Evolutionary conservation across 2,888 invertebrate genomes (phyloP).

Genomic region (Agrochola lychnidis): DNA sequence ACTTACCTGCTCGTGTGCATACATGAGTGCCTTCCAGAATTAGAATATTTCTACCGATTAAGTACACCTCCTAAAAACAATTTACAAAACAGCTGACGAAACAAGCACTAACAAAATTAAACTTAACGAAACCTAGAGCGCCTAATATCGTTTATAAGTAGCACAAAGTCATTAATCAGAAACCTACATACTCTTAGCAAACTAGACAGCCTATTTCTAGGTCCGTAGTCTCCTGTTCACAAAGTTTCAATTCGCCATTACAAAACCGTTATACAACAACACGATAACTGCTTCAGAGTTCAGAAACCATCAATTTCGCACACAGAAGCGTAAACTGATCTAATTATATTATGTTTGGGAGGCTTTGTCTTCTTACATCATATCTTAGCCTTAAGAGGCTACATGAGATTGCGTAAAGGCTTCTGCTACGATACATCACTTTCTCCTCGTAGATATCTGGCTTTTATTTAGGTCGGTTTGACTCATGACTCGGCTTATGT

Average conservation of each 20-base stretch:
- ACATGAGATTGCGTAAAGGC: slow-evolving; percentile 79
- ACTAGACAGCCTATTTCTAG: slow-evolving; percentile 28
- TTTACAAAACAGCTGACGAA: background rate
- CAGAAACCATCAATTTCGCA: slow-evolving; percentile 57
- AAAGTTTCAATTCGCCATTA: slow-evolving; percentile 37
- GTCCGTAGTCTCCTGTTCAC: slow-evolving; percentile 7
- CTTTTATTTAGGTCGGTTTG: slow-evolving; percentile 83
- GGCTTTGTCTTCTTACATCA: slow-evolving; percentile 75
- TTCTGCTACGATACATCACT: slow-evolving; percentile 85
- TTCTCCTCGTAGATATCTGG: slow-evolving; percentile 84
- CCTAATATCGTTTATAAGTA: slow-evolving; percentile 32
- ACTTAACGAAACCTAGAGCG: slow-evolving; percentile 8
- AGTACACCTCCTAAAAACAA: background rate
- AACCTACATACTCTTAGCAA: slow-evolving; percentile 52
- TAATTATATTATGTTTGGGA: slow-evolving; percentile 73
- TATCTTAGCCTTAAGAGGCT: slow-evolving; percentile 68
- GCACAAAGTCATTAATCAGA: slow-evolving; percentile 54
- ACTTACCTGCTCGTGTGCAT: background rate
- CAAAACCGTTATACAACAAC: slow-evolving; percentile 50
- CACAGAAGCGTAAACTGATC: slow-evolving; percentile 68
- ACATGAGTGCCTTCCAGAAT: background rate
- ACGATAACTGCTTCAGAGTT: slow-evolving; percentile 46
- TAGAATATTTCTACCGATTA: background rate
- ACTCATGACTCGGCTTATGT: slow-evolving; percentile 81
- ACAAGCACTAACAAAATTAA: slow-evolving; percentile 12